Evolutionary conservation across 2,113 vertebrate species (phyloP).

Genomic region (Lichenostomus cassidix): DNA sequence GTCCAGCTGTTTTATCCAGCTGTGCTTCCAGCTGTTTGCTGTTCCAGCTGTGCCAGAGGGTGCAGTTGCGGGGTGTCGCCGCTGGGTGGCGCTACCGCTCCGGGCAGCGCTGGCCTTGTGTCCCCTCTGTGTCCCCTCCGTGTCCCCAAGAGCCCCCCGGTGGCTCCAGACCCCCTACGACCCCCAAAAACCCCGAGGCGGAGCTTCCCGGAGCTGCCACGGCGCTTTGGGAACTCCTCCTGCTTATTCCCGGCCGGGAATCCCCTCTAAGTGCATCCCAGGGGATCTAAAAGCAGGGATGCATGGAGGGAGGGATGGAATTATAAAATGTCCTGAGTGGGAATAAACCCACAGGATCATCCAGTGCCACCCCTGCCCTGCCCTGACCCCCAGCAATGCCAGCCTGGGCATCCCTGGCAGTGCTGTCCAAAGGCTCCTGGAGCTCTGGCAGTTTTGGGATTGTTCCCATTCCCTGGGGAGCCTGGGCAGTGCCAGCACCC

Average conservation of each 20-base stretch:
- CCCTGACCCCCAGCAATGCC: not conserved
- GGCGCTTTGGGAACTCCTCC: not conserved
- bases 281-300: not conserved
- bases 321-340: not conserved
- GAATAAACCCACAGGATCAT: accelerated
- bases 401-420: not conserved
- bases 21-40: not conserved
- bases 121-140: too few species aligned
- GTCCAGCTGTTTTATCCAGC: not conserved
- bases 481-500: too few species aligned
- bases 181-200: not conserved
- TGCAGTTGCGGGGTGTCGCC: not conserved
- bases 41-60: not conserved
- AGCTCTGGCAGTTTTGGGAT: not conserved
- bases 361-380: not conserved
- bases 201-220: not conserved
- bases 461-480: not conserved
- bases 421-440: not conserved
- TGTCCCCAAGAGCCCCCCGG: too few species aligned
- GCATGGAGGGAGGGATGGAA: too few species aligned
- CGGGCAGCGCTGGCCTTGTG: not conserved
- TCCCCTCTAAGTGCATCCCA: not conserved
- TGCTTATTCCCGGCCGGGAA: not conserved
- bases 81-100: not conserved
- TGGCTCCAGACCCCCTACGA: accelerated